Evolutionary conservation across 2,797 vertebrate species (phyloP).

Genomic region (Liparis tanakae): DNA sequence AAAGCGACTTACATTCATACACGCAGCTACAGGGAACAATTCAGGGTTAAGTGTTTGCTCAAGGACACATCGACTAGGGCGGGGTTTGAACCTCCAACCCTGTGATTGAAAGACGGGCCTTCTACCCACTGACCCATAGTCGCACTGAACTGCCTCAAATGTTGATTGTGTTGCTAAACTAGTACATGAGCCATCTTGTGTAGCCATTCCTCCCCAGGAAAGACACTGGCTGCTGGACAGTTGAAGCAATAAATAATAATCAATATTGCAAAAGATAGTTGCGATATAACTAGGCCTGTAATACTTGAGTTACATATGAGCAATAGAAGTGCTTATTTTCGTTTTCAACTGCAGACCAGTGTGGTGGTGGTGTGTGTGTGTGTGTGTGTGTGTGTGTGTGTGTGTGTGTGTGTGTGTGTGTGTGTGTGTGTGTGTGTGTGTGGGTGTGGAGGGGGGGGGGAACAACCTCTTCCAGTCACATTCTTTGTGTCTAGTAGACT

Average conservation of each 20-base stretch:
- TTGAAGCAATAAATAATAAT: neutral
- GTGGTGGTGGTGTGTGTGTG: no score
- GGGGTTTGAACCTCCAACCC: no score
- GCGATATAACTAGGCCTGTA: slow-evolving; percentile 18
- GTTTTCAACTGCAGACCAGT: slow-evolving; percentile 12
- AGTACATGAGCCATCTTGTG: slow-evolving; percentile 26
- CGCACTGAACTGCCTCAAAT: slow-evolving; percentile 65
- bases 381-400: no score
- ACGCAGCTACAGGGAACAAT: no score
- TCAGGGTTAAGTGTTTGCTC: no score
- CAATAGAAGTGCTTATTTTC: slow-evolving; percentile 11
- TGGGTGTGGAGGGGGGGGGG: no score
- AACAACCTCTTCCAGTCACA: slow-evolving; percentile 14
- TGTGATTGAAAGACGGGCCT: no score
- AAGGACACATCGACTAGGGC: no score
- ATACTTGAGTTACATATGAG: slow-evolving; percentile 17
- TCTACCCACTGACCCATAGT: no score
- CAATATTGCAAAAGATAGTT: slow-evolving; percentile 34
- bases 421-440: no score
- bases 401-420: no score
- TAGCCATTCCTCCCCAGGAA: slow-evolving; percentile 36
- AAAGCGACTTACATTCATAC: no score
- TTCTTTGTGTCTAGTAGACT: slow-evolving; percentile 3
- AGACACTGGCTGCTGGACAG: slow-evolving; percentile 46
- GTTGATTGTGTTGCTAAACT: slow-evolving; percentile 64